Evolutionary conservation across 2,888 invertebrate genomes (phyloP).

Genomic region (Nemapogon koenigi): DNA sequence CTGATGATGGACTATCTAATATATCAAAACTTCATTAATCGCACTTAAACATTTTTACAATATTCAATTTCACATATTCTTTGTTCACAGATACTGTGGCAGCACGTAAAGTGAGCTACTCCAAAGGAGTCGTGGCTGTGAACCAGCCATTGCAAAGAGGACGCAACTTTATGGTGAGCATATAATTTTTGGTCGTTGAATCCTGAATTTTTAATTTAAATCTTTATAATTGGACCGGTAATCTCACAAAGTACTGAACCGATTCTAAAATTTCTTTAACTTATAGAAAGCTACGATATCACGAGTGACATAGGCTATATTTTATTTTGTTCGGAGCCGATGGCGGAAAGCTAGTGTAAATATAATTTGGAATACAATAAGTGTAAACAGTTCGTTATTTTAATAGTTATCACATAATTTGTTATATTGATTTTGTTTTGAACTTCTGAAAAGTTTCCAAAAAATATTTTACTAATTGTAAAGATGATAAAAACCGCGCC

Average conservation of each 20-base stretch:
- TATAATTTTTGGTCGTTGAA: not conserved
- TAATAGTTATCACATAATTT: too few relatives aligned
- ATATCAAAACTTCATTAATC: not conserved
- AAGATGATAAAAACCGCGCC: not conserved
- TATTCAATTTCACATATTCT: not conserved
- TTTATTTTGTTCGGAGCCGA: not conserved
- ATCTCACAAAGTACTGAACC: too few relatives aligned
- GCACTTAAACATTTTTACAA: not conserved
- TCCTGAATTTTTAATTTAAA: too few relatives aligned
- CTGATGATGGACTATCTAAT: not conserved
- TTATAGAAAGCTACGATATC: too few relatives aligned
- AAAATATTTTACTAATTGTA: not conserved
- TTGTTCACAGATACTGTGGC: conserved; percentile 63
- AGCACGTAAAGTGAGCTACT: conserved; percentile 79
- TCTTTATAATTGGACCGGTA: too few relatives aligned
- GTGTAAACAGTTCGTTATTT: too few relatives aligned
- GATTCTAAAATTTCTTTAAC: too few relatives aligned
- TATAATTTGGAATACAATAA: too few relatives aligned
- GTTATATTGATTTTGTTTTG: too few relatives aligned
- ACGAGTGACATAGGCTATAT: too few relatives aligned
- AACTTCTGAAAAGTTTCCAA: too few relatives aligned
- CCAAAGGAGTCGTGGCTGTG: conserved; percentile 79
- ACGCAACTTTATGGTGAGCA: conserved; percentile 71
- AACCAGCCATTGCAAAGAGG: conserved; percentile 71
- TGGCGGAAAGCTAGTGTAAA: too few relatives aligned